A percentile compares a stretch with the other conserved stretches of the same genome.
These are phyloP conservation scores for Trichonephila clavipes DNA, from an alignment of 1,140 invertebrate genomes.

Conservation along the genomic window DNA sequence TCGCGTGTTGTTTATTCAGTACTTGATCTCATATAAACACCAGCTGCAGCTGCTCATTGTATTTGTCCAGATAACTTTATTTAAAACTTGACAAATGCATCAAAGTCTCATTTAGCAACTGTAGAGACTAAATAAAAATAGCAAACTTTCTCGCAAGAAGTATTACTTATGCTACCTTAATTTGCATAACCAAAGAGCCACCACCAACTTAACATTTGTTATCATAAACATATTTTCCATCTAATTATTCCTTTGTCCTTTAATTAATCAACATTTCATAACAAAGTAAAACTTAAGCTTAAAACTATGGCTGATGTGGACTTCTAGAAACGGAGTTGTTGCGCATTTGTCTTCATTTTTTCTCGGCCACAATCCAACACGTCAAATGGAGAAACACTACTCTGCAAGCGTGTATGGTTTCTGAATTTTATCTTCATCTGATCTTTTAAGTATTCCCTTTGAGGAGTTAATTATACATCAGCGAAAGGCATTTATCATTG, in stretches of 20 bases:
- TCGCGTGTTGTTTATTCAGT: too few relatives aligned
- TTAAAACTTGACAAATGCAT: too few relatives aligned
- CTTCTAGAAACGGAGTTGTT: background rate
- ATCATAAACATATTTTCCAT: background rate
- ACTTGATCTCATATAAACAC: too few relatives aligned
- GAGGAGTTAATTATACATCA: constrained; percentile 28
- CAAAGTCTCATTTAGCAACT: too few relatives aligned
- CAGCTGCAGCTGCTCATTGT: too few relatives aligned
- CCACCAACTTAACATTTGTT: background rate
- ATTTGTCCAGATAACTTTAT: too few relatives aligned
- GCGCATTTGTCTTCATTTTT: constrained; percentile 17
- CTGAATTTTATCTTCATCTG: constrained; percentile 16
- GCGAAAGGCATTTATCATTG: background rate
- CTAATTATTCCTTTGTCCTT: background rate
- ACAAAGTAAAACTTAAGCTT: background rate
- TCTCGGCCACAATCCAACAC: background rate
- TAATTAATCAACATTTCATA: background rate
- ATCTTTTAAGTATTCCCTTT: constrained; percentile 3
- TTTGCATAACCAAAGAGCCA: background rate
- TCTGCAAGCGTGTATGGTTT: background rate
- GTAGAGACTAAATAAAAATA: too few relatives aligned
- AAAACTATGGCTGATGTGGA: background rate
- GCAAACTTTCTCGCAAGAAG: too few relatives aligned
- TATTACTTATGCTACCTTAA: background rate
- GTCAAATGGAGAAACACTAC: background rate